These are phyloP conservation scores for Ephialtes manifestator DNA, from an alignment of 2,888 invertebrate species.

Conservation along the genomic window DNA sequence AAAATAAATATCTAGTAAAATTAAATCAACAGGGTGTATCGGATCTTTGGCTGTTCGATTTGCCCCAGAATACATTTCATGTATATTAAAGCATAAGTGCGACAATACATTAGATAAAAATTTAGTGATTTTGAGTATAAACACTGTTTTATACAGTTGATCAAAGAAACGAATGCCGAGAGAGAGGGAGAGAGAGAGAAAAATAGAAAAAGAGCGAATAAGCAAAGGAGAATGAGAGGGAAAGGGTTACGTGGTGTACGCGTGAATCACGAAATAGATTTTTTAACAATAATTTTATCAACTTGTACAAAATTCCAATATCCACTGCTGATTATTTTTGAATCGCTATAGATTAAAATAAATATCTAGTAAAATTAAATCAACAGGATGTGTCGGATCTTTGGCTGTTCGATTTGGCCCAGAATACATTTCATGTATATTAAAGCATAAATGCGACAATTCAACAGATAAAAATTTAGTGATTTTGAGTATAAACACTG, in stretches of 20 bases:
- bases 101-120: neutral
- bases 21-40: no score
- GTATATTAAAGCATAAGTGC: neutral
- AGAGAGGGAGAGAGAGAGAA: constrained; percentile 12
- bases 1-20: no score
- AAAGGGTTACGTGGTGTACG: constrained; percentile 66
- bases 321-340: no score
- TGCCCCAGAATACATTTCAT: neutral
- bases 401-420: neutral
- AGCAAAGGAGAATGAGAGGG: constrained; percentile 9
- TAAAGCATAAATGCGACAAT: neutral
- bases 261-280: constrained; percentile 71
- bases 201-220: constrained; percentile 8
- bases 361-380: no score
- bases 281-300: no score
- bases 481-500: neutral
- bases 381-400: neutral
- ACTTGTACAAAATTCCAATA: no score
- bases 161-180: neutral
- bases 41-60: no score
- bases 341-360: no score
- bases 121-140: neutral
- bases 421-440: neutral
- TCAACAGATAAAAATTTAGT: neutral
- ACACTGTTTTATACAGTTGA: neutral